A percentile compares a stretch with the other conserved stretches of the same genome.
phyloP scores from a whole-genome alignment of 2,113 vertebrate genomes.

The Oreochromis niloticus region DNA sequence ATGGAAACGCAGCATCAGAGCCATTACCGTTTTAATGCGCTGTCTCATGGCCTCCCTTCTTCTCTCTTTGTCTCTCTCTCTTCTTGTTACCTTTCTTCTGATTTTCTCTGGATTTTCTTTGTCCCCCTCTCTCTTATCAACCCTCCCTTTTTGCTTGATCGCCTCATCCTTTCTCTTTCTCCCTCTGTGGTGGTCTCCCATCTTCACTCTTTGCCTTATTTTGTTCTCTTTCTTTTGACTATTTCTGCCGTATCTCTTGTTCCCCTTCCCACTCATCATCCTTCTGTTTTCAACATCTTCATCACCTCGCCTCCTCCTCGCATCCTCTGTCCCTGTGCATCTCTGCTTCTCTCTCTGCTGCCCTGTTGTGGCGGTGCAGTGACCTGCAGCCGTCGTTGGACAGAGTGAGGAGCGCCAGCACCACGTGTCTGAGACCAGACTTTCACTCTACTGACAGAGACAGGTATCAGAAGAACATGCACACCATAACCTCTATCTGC shows the following conservation, averaged over 20 bases:
- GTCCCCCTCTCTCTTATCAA: background rate
- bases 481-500: background rate
- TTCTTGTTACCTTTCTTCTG: background rate
- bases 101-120: background rate
- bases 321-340: background rate
- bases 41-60: slow-evolving; percentile 24
- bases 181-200: background rate
- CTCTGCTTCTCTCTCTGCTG: slow-evolving; percentile 69
- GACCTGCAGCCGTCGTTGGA: slow-evolving; percentile 98
- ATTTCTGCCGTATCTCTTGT: background rate
- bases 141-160: background rate
- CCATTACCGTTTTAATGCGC: slow-evolving; percentile 27
- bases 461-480: slow-evolving; percentile 76
- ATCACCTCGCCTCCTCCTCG: background rate
- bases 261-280: background rate
- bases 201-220: background rate
- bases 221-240: accelerated
- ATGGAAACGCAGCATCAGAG: slow-evolving; percentile 30
- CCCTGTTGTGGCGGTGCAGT: slow-evolving; percentile 84
- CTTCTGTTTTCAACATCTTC: background rate
- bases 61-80: slow-evolving; percentile 14
- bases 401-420: slow-evolving; percentile 99
- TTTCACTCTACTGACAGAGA: slow-evolving; percentile 95
- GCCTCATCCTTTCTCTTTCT: background rate
- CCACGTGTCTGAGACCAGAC: slow-evolving; percentile 98